Base-by-base conservation (phyloP, 2,888 invertebrate genomes). In the Drosophila mulleri region DNA sequence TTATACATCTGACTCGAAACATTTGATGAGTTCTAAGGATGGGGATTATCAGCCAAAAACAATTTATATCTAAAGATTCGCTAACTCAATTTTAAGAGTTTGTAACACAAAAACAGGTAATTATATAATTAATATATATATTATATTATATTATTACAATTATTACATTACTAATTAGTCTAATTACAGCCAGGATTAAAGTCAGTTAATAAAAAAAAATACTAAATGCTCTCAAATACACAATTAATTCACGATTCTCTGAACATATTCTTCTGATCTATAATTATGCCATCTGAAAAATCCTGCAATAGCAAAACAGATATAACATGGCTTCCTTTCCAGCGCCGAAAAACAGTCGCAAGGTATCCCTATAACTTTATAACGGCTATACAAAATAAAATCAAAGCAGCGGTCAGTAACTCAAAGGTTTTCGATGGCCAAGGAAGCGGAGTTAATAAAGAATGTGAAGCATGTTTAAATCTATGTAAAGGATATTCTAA, bases 341-440 rank as follows among this genome's bases (percentile, higher is more conserved):
- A 20, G 2, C 52, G 16, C 9, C 37, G 16, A 20, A 14, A 53
- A 37, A 20, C 8, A 20, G 11, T 16, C 11, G 8, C 52, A 9
- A 53, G 12, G 11, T 53, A 37, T 53, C 52, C 52, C 6, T 53
- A 53, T 20, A 53, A 53, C 16, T 53, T 53, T 53, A 37, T 53
- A 37, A 14, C 37, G 14, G 52, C 52, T 16, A 6, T 37, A 16
- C 52, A 53, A 0, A 53, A 37, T 9, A 53, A 53, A 29, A 53
- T 53, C 16, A 35, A 37, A 9, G 9, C 20, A 5, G 37, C 18
- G 16, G 5, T 53, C 1, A 37, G 11, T 11, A 35, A 37, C 16
- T 35, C 52, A 23, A 35, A 20, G 6, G 5, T 5, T 8, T 16
- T 16, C 32, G 18, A 12, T 50, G 3, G 12, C 32, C 29, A n/a